phyloP scores from a whole-genome alignment of 2,888 invertebrate genomes.

The Synergus umbraculus region DNA sequence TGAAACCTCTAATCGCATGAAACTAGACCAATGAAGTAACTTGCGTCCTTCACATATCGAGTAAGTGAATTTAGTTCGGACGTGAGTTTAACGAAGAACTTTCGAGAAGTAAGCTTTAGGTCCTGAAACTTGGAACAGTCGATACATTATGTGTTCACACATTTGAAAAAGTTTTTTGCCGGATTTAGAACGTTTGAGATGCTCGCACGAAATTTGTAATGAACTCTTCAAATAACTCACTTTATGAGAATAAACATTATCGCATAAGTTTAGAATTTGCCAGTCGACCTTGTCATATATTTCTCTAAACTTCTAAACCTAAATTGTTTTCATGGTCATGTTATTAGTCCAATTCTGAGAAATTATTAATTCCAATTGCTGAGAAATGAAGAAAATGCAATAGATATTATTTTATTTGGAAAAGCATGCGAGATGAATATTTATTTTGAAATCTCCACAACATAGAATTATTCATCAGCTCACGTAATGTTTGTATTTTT shows the following conservation, averaged over 20 bases:
- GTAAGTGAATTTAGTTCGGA: slow-evolving; percentile 17
- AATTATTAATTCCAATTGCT: neutral
- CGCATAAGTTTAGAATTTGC: neutral
- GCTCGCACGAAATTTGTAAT: slow-evolving; percentile 16
- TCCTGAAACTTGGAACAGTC: neutral
- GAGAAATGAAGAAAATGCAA: neutral
- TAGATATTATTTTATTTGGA: neutral
- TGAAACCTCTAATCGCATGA: neutral
- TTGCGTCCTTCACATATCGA: slow-evolving; percentile 14
- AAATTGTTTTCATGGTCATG: neutral
- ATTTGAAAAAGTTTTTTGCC: neutral
- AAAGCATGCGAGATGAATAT: neutral
- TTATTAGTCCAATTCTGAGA: neutral
- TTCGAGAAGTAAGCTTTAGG: neutral
- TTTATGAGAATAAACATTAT: neutral
- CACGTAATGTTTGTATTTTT: neutral
- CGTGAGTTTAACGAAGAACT: slow-evolving; percentile 9
- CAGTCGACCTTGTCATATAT: neutral
- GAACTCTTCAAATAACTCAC: slow-evolving; percentile 13
- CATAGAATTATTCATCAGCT: neutral
- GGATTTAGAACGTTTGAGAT: slow-evolving; percentile 16
- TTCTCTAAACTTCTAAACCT: neutral
- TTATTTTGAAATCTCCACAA: neutral
- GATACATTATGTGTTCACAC: slow-evolving; percentile 26
- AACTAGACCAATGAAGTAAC: slow-evolving; percentile 11